Base-by-base conservation (phyloP, 2,888 invertebrate genomes). In the Ophion slaviceki region DNA sequence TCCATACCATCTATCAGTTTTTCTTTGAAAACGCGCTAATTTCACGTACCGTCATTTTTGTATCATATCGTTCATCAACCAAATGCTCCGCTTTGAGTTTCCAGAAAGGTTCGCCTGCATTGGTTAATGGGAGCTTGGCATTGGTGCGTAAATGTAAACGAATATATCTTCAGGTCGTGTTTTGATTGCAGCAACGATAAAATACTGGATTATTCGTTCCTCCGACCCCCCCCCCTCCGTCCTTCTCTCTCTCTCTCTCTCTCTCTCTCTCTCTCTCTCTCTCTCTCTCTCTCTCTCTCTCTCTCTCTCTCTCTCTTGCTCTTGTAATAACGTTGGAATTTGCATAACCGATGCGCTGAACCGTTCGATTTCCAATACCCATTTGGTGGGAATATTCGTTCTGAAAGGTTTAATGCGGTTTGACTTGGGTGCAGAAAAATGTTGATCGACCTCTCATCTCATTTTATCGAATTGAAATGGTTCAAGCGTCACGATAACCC, bases 11-110 rank as follows among this genome's bases (percentile, higher is more conserved):
- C 40, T 4, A 79, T 83, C 40, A 75, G 75, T 75, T 67, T 61
- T 45, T 59, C 10, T 57, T 14, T 5, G 47, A 64, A 11, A 8
- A 57, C 45, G 17, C 40, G 11, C 47, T 62, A 36, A 62, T 32
- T 68, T 57, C 66, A 66, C 47, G 53, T 57, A 80, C 32, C 47
- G 40, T 62, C 45, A 11, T 80, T 72, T 72, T 61, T n/a, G 61
- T 53, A 36, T 47, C n/a, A 24, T 47, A 28, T 64, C 0, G 36
- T 57, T 11, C 59, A 59, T 59, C 32, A 72, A 68, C 20, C 62
- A 57, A 70, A 61, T 36, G 62, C 32, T 57, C 61, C 17, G 40
- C 40, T 40, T 40, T 8, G 11, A 47, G 47, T 47, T 47, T 47
- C 4, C 47, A 47, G 47, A 10, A 47, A 14, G 47, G 47, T 47